Evolutionary conservation across 35 echinoderm and acorn worm genomes (phyloP).

Genomic region (Diadema setosum): DNA sequence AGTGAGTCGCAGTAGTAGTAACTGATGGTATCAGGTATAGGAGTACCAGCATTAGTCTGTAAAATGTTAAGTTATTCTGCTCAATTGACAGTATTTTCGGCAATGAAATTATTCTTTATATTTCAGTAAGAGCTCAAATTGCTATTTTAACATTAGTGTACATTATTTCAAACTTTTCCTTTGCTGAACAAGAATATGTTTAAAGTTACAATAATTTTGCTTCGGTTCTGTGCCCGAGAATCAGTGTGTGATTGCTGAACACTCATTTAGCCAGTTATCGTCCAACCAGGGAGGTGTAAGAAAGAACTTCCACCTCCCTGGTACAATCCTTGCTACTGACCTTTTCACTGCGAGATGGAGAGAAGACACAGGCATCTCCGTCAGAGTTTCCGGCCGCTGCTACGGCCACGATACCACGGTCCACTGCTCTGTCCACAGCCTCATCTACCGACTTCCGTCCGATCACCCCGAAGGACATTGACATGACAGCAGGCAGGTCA

Average conservation of each 20-base stretch:
- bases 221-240: no score
- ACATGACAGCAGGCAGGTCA: background rate
- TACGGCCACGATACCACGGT: slow-evolving; percentile 13
- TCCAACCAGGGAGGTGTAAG: background rate
- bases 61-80: no score
- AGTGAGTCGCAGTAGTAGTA: background rate
- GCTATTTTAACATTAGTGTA: no score
- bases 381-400: slow-evolving; percentile 46
- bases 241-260: no score
- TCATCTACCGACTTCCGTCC: background rate
- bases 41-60: no score
- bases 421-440: background rate
- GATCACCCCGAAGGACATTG: slow-evolving; percentile 6
- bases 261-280: no score
- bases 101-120: no score
- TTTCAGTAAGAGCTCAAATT: no score
- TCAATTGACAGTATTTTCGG: no score
- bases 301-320: background rate
- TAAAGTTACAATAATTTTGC: background rate
- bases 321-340: background rate
- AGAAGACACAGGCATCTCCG: slow-evolving; percentile 38
- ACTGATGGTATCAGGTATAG: background rate
- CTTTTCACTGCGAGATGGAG: slow-evolving; percentile 18
- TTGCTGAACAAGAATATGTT: background rate
- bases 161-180: background rate